These are phyloP conservation scores for Tonatia bakeri DNA, from an alignment of 2,113 vertebrate species.

Conservation along the genomic window DNA sequence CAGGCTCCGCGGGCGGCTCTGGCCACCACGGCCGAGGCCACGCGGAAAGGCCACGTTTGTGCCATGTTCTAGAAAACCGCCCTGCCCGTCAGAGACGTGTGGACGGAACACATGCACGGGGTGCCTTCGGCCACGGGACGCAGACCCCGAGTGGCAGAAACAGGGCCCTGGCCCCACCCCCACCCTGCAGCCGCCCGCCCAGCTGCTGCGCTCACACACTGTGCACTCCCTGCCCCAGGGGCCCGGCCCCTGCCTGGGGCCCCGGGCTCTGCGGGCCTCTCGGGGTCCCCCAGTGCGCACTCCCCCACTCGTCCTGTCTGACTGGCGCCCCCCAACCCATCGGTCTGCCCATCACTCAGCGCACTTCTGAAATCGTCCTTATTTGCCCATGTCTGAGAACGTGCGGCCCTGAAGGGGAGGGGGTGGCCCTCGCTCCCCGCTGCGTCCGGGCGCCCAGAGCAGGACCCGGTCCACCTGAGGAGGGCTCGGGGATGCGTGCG, in stretches of 20 bases:
- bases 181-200: too few relatives aligned
- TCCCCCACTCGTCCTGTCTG: not conserved
- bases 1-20: accelerated
- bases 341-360: accelerated
- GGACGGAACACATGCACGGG: accelerated
- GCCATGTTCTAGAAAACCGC: not conserved
- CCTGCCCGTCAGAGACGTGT: accelerated
- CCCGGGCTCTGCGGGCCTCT: not conserved
- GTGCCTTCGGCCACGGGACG: accelerated
- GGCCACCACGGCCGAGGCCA: accelerated
- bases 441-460: too few relatives aligned
- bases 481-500: accelerated
- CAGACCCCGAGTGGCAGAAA: accelerated
- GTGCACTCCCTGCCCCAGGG: not conserved
- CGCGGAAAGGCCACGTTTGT: accelerated
- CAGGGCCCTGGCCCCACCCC: accelerated
- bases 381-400: not conserved
- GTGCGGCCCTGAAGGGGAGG: accelerated
- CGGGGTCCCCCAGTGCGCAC: accelerated
- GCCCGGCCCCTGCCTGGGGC: too few relatives aligned
- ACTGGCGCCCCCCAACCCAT: accelerated
- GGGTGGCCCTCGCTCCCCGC: too few relatives aligned
- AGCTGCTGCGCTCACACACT: not conserved
- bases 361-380: not conserved
- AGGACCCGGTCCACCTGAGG: accelerated